Evolutionary conservation across 2,888 invertebrate species (phyloP), one percentile per base, ranked within the genome.

Genomic region (Andrena praecox): DNA sequence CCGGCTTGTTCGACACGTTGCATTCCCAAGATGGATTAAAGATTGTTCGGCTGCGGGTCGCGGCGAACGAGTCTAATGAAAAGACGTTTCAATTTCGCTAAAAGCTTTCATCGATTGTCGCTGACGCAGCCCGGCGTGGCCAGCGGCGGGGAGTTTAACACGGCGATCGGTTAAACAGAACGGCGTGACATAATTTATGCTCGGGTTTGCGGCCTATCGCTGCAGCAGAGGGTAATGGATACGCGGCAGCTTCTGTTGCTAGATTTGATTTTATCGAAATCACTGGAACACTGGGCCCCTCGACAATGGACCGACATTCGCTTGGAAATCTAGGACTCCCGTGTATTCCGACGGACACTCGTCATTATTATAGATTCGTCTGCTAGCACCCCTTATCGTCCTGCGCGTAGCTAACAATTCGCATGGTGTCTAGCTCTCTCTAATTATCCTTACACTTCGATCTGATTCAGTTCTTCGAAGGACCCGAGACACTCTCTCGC

Each of bases 41-140:
- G 71, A 68, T 75, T 24, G 12, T 31, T 16, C 35, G 54, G 33
- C 12, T 24, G 31, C 54, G 29, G 0, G 56, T 56, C 27, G 16
- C 10, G 12, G 60, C 48, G 52, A 31, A 24, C 8, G 66, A 73
- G 60, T 77, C 60, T 72, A 77, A 83, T 69, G 77, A 85, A 76
- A 85, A 74, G 73, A 69, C 29, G 33, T 56, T 74, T 73, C 85
- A 86, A 86, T 86, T 78, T 71, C 50, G 64, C 70, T 86, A 78
- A 86, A 85, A 86, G 87, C 82, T 85, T 78, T 68, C 72, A 50
- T 74, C 76, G 64, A 71, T 76, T 73, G 59, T 60, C 67, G 50
- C 31, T 27, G 78, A 75, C 63, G 31, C 42, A 27, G 66, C 24
- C 62, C 33, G 48, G n/a, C 29, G 8, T 42, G 69, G 20, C 54